phyloP scores from a whole-genome alignment of 2,797 vertebrate genomes.

The Tachyglossus aculeatus region DNA sequence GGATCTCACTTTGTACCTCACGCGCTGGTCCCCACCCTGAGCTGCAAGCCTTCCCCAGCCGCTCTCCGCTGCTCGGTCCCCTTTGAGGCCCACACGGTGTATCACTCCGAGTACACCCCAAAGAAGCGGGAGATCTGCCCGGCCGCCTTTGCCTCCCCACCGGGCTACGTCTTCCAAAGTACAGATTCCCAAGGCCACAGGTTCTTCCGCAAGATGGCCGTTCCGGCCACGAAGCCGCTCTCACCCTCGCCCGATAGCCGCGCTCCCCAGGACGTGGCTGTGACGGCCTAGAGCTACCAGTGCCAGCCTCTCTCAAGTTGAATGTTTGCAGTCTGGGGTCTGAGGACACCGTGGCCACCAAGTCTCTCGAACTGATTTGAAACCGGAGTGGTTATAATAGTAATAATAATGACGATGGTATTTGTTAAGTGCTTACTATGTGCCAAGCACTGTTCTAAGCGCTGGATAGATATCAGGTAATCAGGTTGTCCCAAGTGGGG shows the following conservation, averaged over 20 bases:
- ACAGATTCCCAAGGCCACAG: conserved; percentile 79
- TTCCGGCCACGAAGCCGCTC: conserved; percentile 44
- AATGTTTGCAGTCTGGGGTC: too few relatives aligned
- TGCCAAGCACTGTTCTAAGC: too few relatives aligned
- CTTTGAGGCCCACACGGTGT: conserved; percentile 75
- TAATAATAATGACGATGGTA: too few relatives aligned
- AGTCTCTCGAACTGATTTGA: too few relatives aligned
- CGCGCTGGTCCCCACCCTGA: conserved; percentile 63
- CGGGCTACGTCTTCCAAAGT: conserved; percentile 78
- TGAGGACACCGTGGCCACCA: too few relatives aligned
- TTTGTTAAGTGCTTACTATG: too few relatives aligned
- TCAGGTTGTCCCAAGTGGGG: too few relatives aligned
- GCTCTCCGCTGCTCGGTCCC: conserved; percentile 50
- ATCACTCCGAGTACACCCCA: conserved; percentile 73
- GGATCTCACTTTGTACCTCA: conserved; percentile 79
- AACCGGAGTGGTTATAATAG: too few relatives aligned
- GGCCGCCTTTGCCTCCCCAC: conserved; percentile 67
- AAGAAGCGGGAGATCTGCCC: conserved; percentile 78
- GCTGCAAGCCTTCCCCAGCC: conserved; percentile 71
- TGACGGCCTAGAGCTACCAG: conserved; percentile 71
- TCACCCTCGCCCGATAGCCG: conserved; percentile 16
- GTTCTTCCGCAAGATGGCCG: conserved; percentile 72
- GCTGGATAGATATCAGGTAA: too few relatives aligned
- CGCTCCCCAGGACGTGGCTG: conserved; percentile 60
- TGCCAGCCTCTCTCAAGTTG: too few relatives aligned